Conservation (phyloP, 1,140 invertebrate genomes). For the Papilio glaucus region DNA sequence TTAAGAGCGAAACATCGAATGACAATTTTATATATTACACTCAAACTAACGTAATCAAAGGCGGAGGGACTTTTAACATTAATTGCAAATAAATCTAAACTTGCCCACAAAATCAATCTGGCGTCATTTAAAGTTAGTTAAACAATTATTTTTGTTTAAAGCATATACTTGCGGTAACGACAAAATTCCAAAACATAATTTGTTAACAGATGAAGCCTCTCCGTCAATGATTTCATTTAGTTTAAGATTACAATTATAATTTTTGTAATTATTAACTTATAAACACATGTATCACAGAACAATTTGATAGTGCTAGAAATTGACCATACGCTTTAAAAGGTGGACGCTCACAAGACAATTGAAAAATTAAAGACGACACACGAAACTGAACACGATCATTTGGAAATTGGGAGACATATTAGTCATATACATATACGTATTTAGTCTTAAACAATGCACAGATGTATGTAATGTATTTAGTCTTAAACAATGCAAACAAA, state of each 20-base stretch:
- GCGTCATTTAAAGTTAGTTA: not conserved
- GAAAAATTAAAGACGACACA: conserved; percentile 38
- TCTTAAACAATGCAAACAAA: not conserved
- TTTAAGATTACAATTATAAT: conserved; percentile 46
- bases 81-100: conserved; percentile 11
- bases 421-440: not conserved
- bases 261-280: conserved; percentile 58
- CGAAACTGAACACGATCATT: conserved; percentile 31
- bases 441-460: not conserved
- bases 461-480: not conserved
- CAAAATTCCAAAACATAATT: not conserved
- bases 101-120: not conserved
- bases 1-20: conserved; percentile 73
- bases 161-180: not conserved
- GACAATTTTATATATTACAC: conserved; percentile 66
- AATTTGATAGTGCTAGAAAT: conserved; percentile 81
- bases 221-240: conserved; percentile 26
- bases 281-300: conserved; percentile 80
- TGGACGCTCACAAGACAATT: conserved; percentile 50
- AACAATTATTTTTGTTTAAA: not conserved
- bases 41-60: conserved; percentile 26
- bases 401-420: conserved; percentile 31
- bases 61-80: conserved; percentile 2
- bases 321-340: conserved; percentile 72
- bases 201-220: not conserved